A percentile compares a stretch with the other conserved stretches of the same genome.
Evolutionary conservation across 2,888 invertebrate species (phyloP).

Genomic region (Smittia aterrima): DNA sequence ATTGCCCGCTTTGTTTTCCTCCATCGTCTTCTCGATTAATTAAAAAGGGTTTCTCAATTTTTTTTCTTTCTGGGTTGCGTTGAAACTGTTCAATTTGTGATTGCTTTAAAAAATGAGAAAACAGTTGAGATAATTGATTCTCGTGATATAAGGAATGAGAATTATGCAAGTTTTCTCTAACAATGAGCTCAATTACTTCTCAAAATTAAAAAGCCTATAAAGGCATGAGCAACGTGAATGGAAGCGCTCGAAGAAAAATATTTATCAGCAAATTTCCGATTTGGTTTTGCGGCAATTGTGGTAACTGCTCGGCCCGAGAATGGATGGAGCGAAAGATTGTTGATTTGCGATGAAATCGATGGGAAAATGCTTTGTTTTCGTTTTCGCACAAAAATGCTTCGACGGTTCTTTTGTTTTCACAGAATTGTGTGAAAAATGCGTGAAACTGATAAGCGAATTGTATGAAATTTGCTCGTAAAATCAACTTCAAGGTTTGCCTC

Average conservation of each 20-base stretch:
- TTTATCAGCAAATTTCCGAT: slow-evolving; percentile 2
- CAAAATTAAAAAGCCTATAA: too few species aligned
- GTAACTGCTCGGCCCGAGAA: not conserved
- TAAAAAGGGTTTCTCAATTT: not conserved
- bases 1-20: too few species aligned
- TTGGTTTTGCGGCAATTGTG: not conserved
- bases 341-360: not conserved
- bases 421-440: not conserved
- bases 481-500: not conserved
- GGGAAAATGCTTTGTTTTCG: not conserved
- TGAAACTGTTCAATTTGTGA: not conserved
- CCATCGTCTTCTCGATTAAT: not conserved
- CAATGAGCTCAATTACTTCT: too few species aligned
- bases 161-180: not conserved
- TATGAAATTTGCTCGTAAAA: not conserved
- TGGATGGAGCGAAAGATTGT: not conserved
- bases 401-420: not conserved
- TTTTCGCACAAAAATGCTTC: not conserved
- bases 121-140: not conserved
- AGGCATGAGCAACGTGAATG: too few species aligned
- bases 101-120: not conserved
- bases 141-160: not conserved
- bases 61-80: not conserved
- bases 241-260: not conserved
- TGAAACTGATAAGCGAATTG: not conserved